phyloP scores from a whole-genome alignment of 2,113 vertebrate species.

The Oreocharis arfaki region DNA sequence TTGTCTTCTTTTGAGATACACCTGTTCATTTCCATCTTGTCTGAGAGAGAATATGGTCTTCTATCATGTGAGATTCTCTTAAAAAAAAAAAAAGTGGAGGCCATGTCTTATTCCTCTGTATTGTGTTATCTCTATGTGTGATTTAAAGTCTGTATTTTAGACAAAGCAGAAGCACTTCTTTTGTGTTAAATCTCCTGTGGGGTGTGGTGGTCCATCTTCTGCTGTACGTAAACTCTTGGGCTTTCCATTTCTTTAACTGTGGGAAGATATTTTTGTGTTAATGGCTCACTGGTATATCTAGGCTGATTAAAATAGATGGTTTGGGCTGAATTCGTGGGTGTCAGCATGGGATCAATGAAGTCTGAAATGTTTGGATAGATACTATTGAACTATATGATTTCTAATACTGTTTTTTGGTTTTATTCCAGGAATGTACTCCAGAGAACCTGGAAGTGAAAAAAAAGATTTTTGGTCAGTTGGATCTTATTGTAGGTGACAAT shows the following conservation, averaged over 20 bases:
- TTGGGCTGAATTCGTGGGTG: neutral
- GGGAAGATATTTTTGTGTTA: neutral
- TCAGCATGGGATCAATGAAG: neutral
- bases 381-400: neutral
- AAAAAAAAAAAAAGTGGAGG: neutral
- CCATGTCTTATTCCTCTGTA: neutral
- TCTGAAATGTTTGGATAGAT: neutral
- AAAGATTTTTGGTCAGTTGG: conserved; percentile 84
- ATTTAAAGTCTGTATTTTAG: neutral
- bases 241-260: neutral
- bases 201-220: neutral
- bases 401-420: neutral
- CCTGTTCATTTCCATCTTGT: neutral
- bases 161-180: neutral
- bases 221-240: neutral
- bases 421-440: conserved; percentile 88
- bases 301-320: neutral
- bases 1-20: neutral
- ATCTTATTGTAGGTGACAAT: conserved; percentile 72
- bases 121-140: neutral
- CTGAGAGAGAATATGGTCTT: neutral
- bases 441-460: conserved; percentile 88
- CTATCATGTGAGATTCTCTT: neutral
- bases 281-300: neutral
- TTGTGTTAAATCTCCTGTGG: neutral